phyloP scores from a whole-genome alignment of 2,797 vertebrate species.

The Bradypodion pumilum region DNA sequence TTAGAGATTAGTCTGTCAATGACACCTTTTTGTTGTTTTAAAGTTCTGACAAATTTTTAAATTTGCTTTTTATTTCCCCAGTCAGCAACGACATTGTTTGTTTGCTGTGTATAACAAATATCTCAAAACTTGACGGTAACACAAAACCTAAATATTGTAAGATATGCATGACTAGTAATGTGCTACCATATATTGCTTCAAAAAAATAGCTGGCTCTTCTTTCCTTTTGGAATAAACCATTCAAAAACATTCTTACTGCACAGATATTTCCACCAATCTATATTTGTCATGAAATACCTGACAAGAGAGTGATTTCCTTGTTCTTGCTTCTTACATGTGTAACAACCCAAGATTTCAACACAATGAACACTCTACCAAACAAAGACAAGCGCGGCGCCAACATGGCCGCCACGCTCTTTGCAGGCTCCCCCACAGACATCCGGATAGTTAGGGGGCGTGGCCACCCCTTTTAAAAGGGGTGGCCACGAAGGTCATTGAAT shows the following conservation, averaged over 20 bases:
- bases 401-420: too few relatives aligned
- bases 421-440: too few relatives aligned
- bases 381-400: too few relatives aligned
- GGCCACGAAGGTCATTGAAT: neutral
- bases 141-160: neutral
- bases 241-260: conserved; percentile 35
- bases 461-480: too few relatives aligned
- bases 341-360: conserved; percentile 24
- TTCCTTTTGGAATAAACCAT: conserved; percentile 30
- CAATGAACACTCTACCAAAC: neutral
- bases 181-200: neutral
- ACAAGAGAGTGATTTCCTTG: conserved; percentile 48
- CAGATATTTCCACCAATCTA: conserved; percentile 28
- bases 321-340: conserved; percentile 30
- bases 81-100: neutral
- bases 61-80: neutral
- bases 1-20: neutral
- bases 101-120: neutral
- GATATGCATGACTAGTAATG: neutral
- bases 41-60: neutral
- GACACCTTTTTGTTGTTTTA: neutral
- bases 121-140: neutral
- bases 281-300: conserved; percentile 51
- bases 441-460: too few relatives aligned
- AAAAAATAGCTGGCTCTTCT: neutral